Percentiles rank a stretch among this genome's conserved stretches.
These are phyloP conservation scores for Coptodon bakossiorum DNA, from an alignment of 2,113 vertebrate genomes.

Conservation along the genomic window DNA sequence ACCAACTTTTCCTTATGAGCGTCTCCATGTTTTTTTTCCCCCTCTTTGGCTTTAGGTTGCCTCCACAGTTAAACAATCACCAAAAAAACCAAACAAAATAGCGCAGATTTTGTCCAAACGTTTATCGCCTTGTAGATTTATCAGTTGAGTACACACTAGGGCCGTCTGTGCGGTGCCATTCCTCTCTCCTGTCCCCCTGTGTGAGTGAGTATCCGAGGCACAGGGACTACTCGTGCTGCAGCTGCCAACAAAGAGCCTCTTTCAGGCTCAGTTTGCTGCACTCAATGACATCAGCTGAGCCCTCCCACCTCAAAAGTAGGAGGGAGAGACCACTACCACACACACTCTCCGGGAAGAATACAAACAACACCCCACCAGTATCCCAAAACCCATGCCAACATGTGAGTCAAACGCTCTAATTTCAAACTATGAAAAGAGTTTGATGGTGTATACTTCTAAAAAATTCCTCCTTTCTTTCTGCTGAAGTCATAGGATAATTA, in stretches of 20 bases:
- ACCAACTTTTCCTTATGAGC: slow-evolving; percentile 54
- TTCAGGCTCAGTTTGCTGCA: slow-evolving; percentile 78
- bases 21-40: slow-evolving; percentile 64
- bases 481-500: slow-evolving; percentile 40
- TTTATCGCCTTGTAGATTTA: background rate
- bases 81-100: background rate
- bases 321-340: slow-evolving; percentile 32
- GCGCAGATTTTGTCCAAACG: background rate
- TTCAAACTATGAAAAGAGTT: background rate
- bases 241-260: slow-evolving; percentile 94
- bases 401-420: background rate
- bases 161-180: slow-evolving; percentile 55
- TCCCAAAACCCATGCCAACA: background rate
- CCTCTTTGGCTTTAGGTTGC: slow-evolving; percentile 4
- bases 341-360: slow-evolving; percentile 38
- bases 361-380: slow-evolving; percentile 24
- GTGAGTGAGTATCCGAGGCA: slow-evolving; percentile 53
- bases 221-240: slow-evolving; percentile 71
- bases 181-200: slow-evolving; percentile 47
- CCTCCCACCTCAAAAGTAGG: slow-evolving; percentile 76
- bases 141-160: slow-evolving; percentile 47
- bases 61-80: background rate
- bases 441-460: background rate
- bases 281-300: slow-evolving; percentile 84
- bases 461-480: slow-evolving; percentile 23